A percentile compares a stretch with the other conserved stretches of the same genome.
Conservation (phyloP, 2,797 vertebrate species). For the Alouatta caraya region DNA sequence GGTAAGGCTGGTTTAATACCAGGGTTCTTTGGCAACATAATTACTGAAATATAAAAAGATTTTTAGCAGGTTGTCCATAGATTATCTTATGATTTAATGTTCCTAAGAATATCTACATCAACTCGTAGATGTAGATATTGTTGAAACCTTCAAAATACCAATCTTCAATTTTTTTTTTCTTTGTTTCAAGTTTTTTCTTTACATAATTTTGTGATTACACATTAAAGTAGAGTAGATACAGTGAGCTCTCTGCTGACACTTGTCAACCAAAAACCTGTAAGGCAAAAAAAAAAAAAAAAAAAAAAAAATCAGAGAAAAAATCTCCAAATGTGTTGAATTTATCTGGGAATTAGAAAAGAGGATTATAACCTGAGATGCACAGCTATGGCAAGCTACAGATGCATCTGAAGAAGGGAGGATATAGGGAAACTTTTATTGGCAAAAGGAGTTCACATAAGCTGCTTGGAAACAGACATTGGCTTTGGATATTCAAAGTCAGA, state of each 20-base stretch:
- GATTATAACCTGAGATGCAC: background rate
- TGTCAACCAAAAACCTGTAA: background rate
- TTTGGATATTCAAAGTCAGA: background rate
- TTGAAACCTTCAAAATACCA: slow-evolving; percentile 15
- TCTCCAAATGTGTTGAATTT: background rate
- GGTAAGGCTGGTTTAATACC: background rate
- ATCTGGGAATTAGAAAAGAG: background rate
- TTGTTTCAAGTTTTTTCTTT: slow-evolving; percentile 41
- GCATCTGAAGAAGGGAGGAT: background rate
- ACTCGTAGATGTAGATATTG: background rate
- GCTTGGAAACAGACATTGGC: background rate
- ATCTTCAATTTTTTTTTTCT: background rate
- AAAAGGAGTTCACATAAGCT: background rate
- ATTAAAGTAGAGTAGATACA: background rate
- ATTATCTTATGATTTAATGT: background rate
- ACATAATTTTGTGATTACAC: background rate
- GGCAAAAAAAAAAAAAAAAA: background rate
- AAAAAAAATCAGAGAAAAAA: background rate
- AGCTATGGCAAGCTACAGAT: background rate
- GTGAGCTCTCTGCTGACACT: background rate
- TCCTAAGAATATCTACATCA: background rate
- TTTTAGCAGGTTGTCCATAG: slow-evolving; percentile 20
- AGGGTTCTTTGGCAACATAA: background rate
- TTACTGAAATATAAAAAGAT: background rate
- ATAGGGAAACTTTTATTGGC: background rate